Evolutionary conservation across 2,113 vertebrate genomes (phyloP), one percentile per base, ranked within the genome.

Genomic region (Verasper variegatus): DNA sequence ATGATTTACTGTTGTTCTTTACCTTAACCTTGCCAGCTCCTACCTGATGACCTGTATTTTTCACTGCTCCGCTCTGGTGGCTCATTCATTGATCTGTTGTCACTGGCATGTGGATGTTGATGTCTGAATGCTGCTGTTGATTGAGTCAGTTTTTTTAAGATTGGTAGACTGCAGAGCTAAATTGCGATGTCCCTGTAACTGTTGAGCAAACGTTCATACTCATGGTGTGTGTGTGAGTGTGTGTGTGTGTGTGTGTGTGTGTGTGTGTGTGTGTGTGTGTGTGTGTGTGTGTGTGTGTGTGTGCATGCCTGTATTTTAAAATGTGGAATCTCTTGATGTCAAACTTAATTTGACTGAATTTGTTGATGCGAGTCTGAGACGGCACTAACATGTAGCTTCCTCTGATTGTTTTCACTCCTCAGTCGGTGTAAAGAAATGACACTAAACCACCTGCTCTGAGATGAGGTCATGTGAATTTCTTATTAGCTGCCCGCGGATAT

Each of bases 401-500:
- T 73, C 71, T 40, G 35, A 45, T 57, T 52, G 49, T 23, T 61
- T 62, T 68, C 56, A 9, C 26, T 35, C 47, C 57, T 56, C 63
- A 14, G 60, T 61, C 10, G 42, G 68, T 21, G 54, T 70, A 26
- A 42, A 72, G 40, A 78, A 56, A 72, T 21, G 15, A 6, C 24
- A 27, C 51, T 74, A 58, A 77, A 51, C 66, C 82, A 88, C 84
- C 85, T 88, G 82, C 75, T 11, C 40, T 2, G 64, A 26, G 62
- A 82, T 86, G 86, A 87, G 86, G 68, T 89, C 86, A 89, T 89
- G 86, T 80, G 86, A 81, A 82, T 83, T 58, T 60, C 24, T 80
- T 74, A 75, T 78, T 56, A 60, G 80, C 74, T 40, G 49, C 82
- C 20, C 3, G 3, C 52, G 49, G 70, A 78, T 6, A 21, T 42